Evolutionary conservation across 2,113 vertebrate genomes (phyloP).

Genomic region (Dasyornis broadbenti): DNA sequence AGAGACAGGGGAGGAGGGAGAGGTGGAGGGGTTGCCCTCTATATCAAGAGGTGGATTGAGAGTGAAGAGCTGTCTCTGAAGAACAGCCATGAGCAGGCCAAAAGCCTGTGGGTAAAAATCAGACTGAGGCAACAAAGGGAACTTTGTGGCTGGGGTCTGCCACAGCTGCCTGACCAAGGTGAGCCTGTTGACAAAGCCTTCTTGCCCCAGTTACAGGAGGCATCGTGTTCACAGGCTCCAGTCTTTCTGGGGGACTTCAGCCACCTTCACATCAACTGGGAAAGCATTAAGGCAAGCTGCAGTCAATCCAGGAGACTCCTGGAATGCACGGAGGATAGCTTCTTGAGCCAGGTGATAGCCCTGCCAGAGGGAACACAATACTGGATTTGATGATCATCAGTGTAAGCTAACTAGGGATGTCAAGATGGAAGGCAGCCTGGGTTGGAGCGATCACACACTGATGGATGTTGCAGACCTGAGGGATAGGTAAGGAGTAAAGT

Average conservation of each 20-base stretch:
- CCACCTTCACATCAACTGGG: no score
- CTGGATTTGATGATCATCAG: background rate
- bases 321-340: background rate
- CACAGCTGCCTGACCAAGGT: background rate
- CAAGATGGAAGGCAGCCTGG: background rate
- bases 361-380: fast-evolving
- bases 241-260: background rate
- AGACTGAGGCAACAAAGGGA: background rate
- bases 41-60: background rate
- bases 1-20: background rate
- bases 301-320: background rate
- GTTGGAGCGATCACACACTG: fast-evolving
- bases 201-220: background rate
- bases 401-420: background rate
- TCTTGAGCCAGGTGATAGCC: background rate
- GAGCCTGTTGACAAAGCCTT: background rate
- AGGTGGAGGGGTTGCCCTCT: background rate
- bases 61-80: background rate
- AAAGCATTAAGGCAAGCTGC: background rate
- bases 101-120: background rate
- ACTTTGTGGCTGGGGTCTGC: background rate
- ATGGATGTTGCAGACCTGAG: background rate
- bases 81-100: background rate
- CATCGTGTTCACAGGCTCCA: background rate
- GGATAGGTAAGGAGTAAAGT: background rate